Conservation (phyloP, 1,140 invertebrate genomes). For the Aplysia californica region DNA sequence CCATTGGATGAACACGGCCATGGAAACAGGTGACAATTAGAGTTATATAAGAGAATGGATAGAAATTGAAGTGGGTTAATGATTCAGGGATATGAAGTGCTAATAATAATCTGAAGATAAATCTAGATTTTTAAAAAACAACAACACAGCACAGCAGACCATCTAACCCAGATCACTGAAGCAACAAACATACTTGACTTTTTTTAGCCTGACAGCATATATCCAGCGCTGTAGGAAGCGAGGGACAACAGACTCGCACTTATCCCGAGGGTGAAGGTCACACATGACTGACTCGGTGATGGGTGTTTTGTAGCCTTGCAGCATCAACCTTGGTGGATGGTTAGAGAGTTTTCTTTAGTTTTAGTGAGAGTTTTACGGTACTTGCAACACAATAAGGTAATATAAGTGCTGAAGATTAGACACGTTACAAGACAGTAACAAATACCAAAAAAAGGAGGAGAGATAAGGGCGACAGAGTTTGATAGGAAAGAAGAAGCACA, state of each 20-base stretch:
- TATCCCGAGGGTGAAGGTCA: slow-evolving; percentile 87
- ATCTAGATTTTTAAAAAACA: background rate
- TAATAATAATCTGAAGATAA: background rate
- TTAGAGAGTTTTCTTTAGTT: background rate
- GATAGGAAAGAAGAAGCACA: no score
- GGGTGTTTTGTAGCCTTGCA: slow-evolving; percentile 71
- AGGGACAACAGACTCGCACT: slow-evolving; percentile 81
- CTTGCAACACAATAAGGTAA: no score
- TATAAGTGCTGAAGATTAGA: background rate
- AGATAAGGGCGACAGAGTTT: no score
- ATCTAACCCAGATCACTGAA: background rate
- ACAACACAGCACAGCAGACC: background rate
- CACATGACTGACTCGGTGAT: slow-evolving; percentile 87
- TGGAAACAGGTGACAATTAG: no score
- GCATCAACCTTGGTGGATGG: slow-evolving; percentile 28
- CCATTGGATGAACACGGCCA: no score
- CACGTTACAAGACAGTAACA: background rate
- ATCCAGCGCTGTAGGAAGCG: slow-evolving; percentile 89
- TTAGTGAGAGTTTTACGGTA: background rate
- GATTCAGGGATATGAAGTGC: background rate
- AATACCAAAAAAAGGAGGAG: background rate
- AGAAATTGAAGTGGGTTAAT: background rate
- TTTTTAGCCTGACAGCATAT: slow-evolving; percentile 51
- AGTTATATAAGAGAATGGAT: background rate
- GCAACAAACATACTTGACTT: slow-evolving; percentile 14